Base-by-base conservation (phyloP, 2,113 vertebrate genomes). In the Macroglossus sobrinus region DNA sequence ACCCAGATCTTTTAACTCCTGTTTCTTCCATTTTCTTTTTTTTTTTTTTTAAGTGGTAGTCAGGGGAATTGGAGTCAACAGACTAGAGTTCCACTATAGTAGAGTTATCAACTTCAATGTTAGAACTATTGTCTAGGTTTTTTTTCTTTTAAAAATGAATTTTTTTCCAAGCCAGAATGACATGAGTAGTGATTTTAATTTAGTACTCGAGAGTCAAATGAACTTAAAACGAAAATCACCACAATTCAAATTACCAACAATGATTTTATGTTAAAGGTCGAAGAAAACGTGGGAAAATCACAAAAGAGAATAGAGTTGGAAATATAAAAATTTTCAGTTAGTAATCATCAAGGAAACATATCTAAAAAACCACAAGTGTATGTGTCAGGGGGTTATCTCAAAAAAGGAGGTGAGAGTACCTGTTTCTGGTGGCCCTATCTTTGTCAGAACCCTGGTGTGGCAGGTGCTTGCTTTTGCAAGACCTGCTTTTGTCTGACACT, bases 241-340 rank as follows among this genome's bases (percentile, higher is more conserved):
- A 84, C 9, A 71, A 75, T 61, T 84, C 61, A 92, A 81, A 72
- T 72, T 24, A 86, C 63, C 24, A 93, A 59, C 45, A 88, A 84
- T 78, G 74, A 92, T 86, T 95, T 81, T 86, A 66, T 26, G 89
- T 95, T 69, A 88, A 63, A 95, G 33, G n/a, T 35, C 22, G 59
- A 91, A 30, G 22, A 78, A 93, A 84, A 79, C 26, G 43, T 75
- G 28, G 28, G 4, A 30, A 87, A 89, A 95, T 55, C 13, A 84
- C 10, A 82, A 38, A 93, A 74, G 4, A 7, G n/a, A 72, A 78
- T 19, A 92, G 19, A 90, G 15, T 0, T n/a, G 10, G 59, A 63
- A 94, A 40, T n/a, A 55, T 14, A 28, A 96, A 94, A 69, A 55
- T 13, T 61, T 72, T 88, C 64, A 91, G 55, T 47, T 57, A 91